Evolutionary conservation across 2,888 invertebrate species (phyloP).

Genomic region (Acanthosoma haemorrhoidale): DNA sequence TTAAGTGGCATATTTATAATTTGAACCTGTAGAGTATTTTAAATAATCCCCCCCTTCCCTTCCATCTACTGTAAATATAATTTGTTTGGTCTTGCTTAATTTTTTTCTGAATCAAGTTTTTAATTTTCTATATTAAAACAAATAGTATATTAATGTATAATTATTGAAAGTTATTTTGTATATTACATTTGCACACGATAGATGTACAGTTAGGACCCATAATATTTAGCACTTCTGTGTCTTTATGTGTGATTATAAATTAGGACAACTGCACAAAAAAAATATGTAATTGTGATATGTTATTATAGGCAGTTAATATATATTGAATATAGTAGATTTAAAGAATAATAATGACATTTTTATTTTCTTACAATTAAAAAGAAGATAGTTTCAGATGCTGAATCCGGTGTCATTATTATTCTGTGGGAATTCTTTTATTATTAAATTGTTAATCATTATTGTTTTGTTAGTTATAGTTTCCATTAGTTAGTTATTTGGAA

Average conservation of each 20-base stretch:
- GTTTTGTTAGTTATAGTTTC: neutral
- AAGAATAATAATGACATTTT: neutral
- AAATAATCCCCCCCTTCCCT: neutral
- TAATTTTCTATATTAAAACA: neutral
- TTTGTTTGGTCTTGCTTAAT: neutral
- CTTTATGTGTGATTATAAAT: constrained; percentile 15
- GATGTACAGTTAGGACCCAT: constrained; percentile 1
- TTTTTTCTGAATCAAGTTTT: neutral
- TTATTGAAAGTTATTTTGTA: constrained; percentile 11
- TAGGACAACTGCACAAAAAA: constrained; percentile 26
- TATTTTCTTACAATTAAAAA: neutral
- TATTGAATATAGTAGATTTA: neutral
- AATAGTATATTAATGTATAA: neutral
- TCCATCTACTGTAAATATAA: neutral
- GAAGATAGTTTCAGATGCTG: too few relatives aligned
- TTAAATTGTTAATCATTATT: neutral
- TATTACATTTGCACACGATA: neutral
- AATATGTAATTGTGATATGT: constrained; percentile 21
- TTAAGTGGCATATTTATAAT: neutral
- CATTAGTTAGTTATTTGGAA: neutral
- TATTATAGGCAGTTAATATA: neutral
- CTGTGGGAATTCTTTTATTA: neutral
- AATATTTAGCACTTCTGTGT: constrained; percentile 12
- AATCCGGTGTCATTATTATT: neutral
- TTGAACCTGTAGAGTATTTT: neutral